These are phyloP conservation scores for Ptiloglossa arizonensis DNA, from an alignment of 1,140 invertebrate genomes.

Conservation along the genomic window DNA sequence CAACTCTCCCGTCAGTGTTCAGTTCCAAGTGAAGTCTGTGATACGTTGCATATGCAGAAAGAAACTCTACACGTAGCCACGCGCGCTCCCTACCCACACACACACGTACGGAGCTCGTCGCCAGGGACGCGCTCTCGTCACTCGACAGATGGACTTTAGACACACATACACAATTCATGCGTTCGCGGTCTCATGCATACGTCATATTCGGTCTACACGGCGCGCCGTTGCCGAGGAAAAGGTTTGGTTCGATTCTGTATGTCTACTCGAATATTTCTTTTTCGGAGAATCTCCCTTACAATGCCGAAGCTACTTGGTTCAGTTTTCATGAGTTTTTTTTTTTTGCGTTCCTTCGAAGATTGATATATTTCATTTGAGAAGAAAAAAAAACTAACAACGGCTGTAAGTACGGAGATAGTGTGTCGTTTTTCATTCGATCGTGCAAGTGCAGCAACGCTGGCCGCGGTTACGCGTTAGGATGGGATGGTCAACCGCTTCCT, in stretches of 20 bases:
- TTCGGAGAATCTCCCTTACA: neutral
- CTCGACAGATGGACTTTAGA: slow-evolving; percentile 27
- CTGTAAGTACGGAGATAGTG: no score
- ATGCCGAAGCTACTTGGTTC: no score
- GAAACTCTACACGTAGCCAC: neutral
- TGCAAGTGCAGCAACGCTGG: no score
- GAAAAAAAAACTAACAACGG: no score
- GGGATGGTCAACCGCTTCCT: no score
- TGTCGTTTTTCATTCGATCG: no score
- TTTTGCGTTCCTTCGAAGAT: no score
- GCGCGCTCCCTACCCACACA: neutral
- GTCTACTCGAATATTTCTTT: neutral
- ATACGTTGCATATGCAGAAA: slow-evolving; percentile 57
- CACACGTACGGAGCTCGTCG: neutral
- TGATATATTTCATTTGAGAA: no score
- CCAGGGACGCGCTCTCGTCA: slow-evolving; percentile 2
- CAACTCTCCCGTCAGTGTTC: slow-evolving; percentile 58
- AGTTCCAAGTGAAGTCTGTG: slow-evolving; percentile 73
- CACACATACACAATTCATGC: slow-evolving; percentile 2
- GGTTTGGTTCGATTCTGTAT: neutral
- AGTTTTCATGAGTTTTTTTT: no score
- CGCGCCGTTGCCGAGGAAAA: slow-evolving; percentile 18
- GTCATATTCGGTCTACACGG: neutral
- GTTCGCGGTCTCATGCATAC: neutral
- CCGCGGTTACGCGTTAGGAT: no score